Base-by-base conservation (phyloP, 2,888 invertebrate genomes). In the Eudemis profundana region DNA sequence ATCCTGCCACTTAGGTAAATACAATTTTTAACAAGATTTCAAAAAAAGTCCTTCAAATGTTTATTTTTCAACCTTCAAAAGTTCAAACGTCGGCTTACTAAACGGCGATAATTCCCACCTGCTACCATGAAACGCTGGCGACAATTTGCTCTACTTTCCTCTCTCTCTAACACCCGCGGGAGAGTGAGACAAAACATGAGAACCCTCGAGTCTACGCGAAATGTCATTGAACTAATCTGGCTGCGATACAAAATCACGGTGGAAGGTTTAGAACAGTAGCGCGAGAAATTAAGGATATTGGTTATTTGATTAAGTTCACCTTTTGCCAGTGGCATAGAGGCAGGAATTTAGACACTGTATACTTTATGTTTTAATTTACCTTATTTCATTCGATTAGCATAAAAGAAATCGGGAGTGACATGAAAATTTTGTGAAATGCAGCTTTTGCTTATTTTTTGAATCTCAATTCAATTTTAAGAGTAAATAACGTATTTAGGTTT, bases 201-300 rank as follows among this genome's bases (percentile, higher is more conserved):
- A 72, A 74, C 74, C 75, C 75, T 75, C 73, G 78, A 79, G 81
- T 84, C 85, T 84, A 83, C 80, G 77, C 75, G 74, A 82, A 85
- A 87, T 84, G 91, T 91, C 90, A 91, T 89, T 87, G 91, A 91
- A 90, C 91, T 87, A 87, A 89, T 86, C 84, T 84, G 82, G 72
- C 77, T 73, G 74, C 81, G 79, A 83, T 81, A 82, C 84, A 84
- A 82, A 82, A 77, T 29, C 59, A 15, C 46, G 29, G 60, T 29
- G 23, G 38, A 60, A 21, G 8, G 59, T 27, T 44, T 60, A 38
- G 15, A n/a, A 46, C 60, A 65, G 59, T 65, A 59, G 7, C 29
- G 1, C 21, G 4, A 29, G 19, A 7, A 33, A 8, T 8, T 33
- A 27, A 2, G 27, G 14, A 1, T 5, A 33, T 17, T 12, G 8